Base-by-base conservation (phyloP, 2,113 vertebrate genomes). In the Oceanodroma tethys region DNA sequence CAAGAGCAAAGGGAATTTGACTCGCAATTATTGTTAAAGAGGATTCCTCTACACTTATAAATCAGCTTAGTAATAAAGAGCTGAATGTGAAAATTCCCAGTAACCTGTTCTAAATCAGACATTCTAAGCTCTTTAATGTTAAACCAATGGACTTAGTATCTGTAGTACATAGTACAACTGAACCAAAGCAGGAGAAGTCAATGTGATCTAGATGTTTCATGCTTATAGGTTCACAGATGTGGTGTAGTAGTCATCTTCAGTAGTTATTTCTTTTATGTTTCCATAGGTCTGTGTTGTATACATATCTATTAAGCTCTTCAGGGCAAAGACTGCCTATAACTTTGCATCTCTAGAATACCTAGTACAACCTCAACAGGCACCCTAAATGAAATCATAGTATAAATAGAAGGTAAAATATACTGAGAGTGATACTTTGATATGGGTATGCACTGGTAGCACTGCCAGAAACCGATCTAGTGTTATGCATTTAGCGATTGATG, bases 331-430 rank as follows among this genome's bases (percentile, higher is more conserved):
- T 63, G 26, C 5, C 70, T 70, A 2, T 22, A 85, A 81, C 25
- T 88, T 20, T 74, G 74, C 45, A 70, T 50, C n/a, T 81, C 67
- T 81, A 1, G 38, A 78, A 55, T 36, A 86, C 42, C 62, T 62
- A 83, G 32, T 47, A 27, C 32, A 68, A 88, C 47, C 43, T 71
- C 17, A 38, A 89, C 72, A 84, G 75, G 43, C 47, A 74, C 26
- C 18, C 42, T 75, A 91, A 73, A 79, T 56, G 17, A 95, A 94
- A 89, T 71, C 55, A 26, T 8, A 67, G 58, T 75, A 86, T 43
- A 96, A 95, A 91, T 34, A 96, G 75, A 53, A 89, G 70, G 42
- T 50, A 81, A 93, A 92, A 86, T 40, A 84, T 11, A 78, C 19
- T 7, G 17, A 75, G 29, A 82, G 52, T 36, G 86, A 71, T 52